phyloP scores from a whole-genome alignment of 2,113 vertebrate species.

The Pelmatolapia mariae region DNA sequence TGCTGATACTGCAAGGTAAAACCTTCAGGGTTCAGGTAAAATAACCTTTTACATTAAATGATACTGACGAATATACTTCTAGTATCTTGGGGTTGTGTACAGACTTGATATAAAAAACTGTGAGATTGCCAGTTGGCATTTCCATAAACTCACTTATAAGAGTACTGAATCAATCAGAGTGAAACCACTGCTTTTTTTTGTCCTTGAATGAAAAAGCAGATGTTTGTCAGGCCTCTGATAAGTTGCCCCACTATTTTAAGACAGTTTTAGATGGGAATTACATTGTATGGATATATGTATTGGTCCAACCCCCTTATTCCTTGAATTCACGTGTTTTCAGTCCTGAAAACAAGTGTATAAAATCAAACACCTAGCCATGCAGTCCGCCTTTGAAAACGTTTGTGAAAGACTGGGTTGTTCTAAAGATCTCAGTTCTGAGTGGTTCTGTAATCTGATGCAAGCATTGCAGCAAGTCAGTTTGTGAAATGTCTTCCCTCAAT shows the following conservation, averaged over 20 bases:
- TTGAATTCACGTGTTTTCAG: neutral
- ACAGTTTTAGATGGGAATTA: fast-evolving
- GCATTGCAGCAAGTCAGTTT: neutral
- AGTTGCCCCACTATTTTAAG: neutral
- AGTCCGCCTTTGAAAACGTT: fast-evolving
- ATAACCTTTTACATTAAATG: neutral
- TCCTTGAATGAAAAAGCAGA: neutral
- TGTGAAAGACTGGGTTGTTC: neutral
- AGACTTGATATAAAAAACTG: neutral
- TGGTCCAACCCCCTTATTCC: neutral
- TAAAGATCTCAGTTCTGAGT: neutral
- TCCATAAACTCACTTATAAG: neutral
- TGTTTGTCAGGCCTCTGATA: neutral
- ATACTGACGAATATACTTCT: neutral
- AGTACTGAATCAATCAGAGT: neutral
- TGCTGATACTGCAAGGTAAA: neutral
- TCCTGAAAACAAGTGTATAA: neutral
- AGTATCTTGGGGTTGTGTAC: neutral
- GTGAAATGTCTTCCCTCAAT: neutral
- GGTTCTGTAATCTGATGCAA: neutral
- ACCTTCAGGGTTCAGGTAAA: neutral
- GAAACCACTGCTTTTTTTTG: neutral
- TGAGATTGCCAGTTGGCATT: fast-evolving
- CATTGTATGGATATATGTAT: neutral
- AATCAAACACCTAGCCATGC: neutral